A percentile compares a stretch with the other conserved stretches of the same genome.
Conservation (phyloP, 1,140 invertebrate genomes). For the Drosophila miranda region DNA sequence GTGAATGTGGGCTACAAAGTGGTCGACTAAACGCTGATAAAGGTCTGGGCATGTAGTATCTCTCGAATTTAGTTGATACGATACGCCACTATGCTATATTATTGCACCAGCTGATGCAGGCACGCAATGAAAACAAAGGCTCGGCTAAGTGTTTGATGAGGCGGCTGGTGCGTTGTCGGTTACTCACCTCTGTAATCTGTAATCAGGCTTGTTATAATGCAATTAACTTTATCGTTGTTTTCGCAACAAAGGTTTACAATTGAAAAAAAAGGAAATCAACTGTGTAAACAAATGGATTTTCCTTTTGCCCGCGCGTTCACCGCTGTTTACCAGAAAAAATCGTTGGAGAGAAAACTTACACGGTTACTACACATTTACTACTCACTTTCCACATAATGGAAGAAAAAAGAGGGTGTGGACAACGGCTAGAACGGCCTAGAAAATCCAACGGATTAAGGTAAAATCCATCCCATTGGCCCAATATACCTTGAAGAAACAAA, state of each 20-base stretch:
- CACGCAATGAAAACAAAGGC: slow-evolving; percentile 17
- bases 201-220: background rate
- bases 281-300: slow-evolving; percentile 4
- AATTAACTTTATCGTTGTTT: slow-evolving; percentile 1
- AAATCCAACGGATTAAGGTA: no score
- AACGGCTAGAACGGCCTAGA: no score
- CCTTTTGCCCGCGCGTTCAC: no score
- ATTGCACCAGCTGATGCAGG: slow-evolving; percentile 16
- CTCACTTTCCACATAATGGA: no score
- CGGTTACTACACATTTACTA: no score
- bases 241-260: slow-evolving; percentile 11
- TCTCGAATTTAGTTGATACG: slow-evolving; percentile 8
- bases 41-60: slow-evolving; percentile 21
- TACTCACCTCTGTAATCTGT: slow-evolving; percentile 28
- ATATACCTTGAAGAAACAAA: no score
- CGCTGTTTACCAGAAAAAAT: no score
- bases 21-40: slow-evolving; percentile 57
- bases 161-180: slow-evolving; percentile 11
- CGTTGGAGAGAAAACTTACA: no score
- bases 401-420: no score
- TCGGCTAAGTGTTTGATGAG: slow-evolving; percentile 3
- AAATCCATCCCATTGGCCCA: no score
- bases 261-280: slow-evolving; percentile 1
- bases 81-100: slow-evolving; percentile 10
- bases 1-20: slow-evolving; percentile 47